A percentile compares a stretch with the other conserved stretches of the same genome.
Conservation (phyloP, 2,888 invertebrate species). For the Drosophila atripex region DNA sequence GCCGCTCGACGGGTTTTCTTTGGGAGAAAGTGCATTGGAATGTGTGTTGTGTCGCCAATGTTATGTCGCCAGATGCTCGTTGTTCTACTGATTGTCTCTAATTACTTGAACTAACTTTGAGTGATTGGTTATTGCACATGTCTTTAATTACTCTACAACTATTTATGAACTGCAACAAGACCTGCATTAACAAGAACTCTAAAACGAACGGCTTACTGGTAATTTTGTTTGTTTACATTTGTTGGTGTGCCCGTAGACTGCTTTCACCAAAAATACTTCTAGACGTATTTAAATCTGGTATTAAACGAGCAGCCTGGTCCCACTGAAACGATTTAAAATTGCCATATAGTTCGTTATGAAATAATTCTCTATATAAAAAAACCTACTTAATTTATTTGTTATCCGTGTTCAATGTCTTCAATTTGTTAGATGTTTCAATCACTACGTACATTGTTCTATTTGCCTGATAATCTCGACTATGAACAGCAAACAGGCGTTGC, state of each 20-base stretch:
- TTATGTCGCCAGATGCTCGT: constrained; percentile 23
- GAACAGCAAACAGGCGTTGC: constrained; percentile 66
- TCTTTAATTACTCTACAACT: constrained; percentile 5
- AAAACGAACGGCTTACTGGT: constrained; percentile 3
- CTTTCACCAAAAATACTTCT: background rate
- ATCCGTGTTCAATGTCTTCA: too few relatives aligned
- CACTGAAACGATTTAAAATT: constrained; percentile 8
- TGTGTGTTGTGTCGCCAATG: constrained; percentile 33
- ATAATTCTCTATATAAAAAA: background rate
- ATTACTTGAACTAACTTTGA: constrained; percentile 9
- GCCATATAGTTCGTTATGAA: background rate
- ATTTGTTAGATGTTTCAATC: constrained; percentile 34
- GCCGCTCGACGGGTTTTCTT: constrained; percentile 49
- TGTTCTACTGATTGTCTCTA: background rate
- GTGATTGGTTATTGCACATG: constrained; percentile 18
- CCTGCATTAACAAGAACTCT: constrained; percentile 1
- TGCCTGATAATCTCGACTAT: constrained; percentile 53
- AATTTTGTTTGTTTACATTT: constrained; percentile 31
- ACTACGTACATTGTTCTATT: constrained; percentile 47
- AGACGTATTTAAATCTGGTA: background rate
- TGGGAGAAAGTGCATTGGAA: constrained; percentile 75
- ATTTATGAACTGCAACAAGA: constrained; percentile 9
- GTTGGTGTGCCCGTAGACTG: background rate
- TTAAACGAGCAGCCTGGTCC: constrained; percentile 7
- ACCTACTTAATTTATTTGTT: constrained; percentile 15